A percentile compares a stretch with the other conserved stretches of the same genome.
These are phyloP conservation scores for Acrobasis suavella DNA, from an alignment of 2,888 invertebrate genomes.

Conservation along the genomic window DNA sequence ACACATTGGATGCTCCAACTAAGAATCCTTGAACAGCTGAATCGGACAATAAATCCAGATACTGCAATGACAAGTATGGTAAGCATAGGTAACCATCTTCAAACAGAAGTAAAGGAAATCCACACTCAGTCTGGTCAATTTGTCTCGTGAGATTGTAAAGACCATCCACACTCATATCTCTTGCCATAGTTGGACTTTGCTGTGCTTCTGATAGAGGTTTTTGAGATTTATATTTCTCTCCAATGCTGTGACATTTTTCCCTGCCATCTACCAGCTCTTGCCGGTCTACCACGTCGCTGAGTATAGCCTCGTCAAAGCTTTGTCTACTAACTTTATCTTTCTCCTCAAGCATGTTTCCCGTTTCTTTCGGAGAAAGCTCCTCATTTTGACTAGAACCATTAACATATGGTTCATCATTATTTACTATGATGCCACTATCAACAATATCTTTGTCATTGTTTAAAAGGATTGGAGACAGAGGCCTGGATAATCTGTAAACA, in stretches of 20 bases:
- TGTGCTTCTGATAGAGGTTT: conserved; percentile 66
- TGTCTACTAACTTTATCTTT: conserved; percentile 72
- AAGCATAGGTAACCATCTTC: conserved; percentile 96
- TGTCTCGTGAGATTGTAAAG: conserved; percentile 85
- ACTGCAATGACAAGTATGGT: conserved; percentile 97
- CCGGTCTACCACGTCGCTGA: conserved; percentile 64
- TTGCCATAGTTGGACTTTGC: conserved; percentile 83
- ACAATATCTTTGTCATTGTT: conserved; percentile 49
- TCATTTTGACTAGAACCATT: conserved; percentile 61
- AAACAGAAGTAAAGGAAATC: conserved; percentile 94
- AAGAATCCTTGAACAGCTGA: conserved; percentile 92
- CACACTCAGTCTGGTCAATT: conserved; percentile 88
- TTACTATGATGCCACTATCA: conserved; percentile 41
- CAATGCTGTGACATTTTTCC: conserved; percentile 77
- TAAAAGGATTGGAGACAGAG: conserved; percentile 62
- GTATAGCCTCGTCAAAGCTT: conserved; percentile 69
- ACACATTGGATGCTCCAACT: conserved; percentile 98
- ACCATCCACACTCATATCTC: conserved; percentile 86
- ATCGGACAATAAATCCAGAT: conserved; percentile 95
- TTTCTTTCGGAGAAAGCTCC: conserved; percentile 69
- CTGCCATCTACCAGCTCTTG: conserved; percentile 60
- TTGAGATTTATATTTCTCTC: conserved; percentile 73
- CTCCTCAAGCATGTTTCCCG: conserved; percentile 68
- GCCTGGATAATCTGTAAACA: conserved; percentile 65
- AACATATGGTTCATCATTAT: conserved; percentile 47